Conservation (phyloP, 2,888 invertebrate species). For the Torymus aiolomorphi region DNA sequence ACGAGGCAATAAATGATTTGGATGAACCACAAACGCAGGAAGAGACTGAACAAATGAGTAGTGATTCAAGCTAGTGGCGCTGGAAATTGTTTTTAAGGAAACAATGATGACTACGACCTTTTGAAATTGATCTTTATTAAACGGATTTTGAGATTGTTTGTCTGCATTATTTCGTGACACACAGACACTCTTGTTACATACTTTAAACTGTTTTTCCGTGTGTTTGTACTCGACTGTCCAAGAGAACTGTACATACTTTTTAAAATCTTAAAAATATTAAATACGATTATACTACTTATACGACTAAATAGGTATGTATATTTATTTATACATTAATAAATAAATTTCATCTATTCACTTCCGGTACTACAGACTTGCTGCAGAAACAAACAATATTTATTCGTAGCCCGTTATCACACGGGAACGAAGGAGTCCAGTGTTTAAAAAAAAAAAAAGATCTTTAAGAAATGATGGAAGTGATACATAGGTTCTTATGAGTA, state of each 20-base stretch:
- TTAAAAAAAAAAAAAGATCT: conserved; percentile 25
- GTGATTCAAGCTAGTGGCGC: conserved; percentile 40
- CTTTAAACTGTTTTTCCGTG: conserved; percentile 46
- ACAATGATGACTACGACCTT: conserved; percentile 30
- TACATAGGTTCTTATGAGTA: not conserved
- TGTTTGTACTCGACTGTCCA: conserved; percentile 45
- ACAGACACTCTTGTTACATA: conserved; percentile 53
- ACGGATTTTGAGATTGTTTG: conserved; percentile 47
- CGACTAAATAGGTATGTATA: conserved; percentile 58
- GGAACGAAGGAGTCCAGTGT: conserved; percentile 21
- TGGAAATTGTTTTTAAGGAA: conserved; percentile 37
- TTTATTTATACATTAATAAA: conserved; percentile 62
- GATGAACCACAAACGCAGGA: conserved; percentile 47
- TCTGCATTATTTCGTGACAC: conserved; percentile 40
- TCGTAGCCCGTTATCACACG: conserved; percentile 59
- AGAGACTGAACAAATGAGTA: conserved; percentile 32
- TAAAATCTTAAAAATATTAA: conserved; percentile 65
- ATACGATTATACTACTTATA: conserved; percentile 63
- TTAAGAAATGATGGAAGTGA: not conserved
- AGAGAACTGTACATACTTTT: conserved; percentile 65
- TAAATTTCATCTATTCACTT: conserved; percentile 63
- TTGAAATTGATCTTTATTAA: conserved; percentile 56
- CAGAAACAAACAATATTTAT: conserved; percentile 65
- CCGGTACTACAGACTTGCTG: conserved; percentile 55
- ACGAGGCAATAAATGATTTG: conserved; percentile 39